phyloP scores from a whole-genome alignment of 1,140 invertebrate genomes.

The Bombus fervidus region DNA sequence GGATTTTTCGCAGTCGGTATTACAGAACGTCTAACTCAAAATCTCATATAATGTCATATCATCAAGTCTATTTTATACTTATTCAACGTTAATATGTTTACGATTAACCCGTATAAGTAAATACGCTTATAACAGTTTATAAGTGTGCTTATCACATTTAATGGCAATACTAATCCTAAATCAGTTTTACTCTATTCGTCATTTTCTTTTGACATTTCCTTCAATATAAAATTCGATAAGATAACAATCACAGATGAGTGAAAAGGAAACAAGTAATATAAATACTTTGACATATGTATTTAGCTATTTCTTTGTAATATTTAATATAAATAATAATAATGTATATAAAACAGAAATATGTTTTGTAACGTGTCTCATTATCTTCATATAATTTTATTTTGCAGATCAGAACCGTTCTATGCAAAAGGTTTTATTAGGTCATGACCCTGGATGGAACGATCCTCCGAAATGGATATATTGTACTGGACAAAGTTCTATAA shows the following conservation, averaged over 20 bases:
- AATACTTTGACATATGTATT: background rate
- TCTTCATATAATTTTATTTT: background rate
- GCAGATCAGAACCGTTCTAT: slow-evolving; percentile 64
- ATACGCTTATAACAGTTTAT: background rate
- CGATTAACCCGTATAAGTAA: background rate
- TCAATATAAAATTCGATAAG: background rate
- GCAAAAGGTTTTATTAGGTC: slow-evolving; percentile 73
- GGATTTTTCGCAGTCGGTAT: no score
- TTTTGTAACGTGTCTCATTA: background rate
- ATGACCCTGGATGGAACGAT: slow-evolving; percentile 83
- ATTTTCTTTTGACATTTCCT: background rate
- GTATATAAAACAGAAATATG: background rate
- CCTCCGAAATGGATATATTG: slow-evolving; percentile 80
- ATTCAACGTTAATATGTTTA: background rate
- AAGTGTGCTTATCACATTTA: background rate
- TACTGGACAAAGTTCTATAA: slow-evolving; percentile 48
- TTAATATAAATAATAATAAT: background rate
- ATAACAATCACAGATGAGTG: slow-evolving; percentile 3
- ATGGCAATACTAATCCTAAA: background rate
- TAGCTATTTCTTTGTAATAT: no score
- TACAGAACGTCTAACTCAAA: no score
- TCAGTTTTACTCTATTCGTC: background rate
- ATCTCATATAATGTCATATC: no score
- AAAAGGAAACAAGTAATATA: slow-evolving; percentile 23
- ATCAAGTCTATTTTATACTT: no score